Percentiles rank a stretch among this genome's conserved stretches.
Conservation (phyloP, 2,797 vertebrate genomes). For the Zenarchopterus dispar region DNA sequence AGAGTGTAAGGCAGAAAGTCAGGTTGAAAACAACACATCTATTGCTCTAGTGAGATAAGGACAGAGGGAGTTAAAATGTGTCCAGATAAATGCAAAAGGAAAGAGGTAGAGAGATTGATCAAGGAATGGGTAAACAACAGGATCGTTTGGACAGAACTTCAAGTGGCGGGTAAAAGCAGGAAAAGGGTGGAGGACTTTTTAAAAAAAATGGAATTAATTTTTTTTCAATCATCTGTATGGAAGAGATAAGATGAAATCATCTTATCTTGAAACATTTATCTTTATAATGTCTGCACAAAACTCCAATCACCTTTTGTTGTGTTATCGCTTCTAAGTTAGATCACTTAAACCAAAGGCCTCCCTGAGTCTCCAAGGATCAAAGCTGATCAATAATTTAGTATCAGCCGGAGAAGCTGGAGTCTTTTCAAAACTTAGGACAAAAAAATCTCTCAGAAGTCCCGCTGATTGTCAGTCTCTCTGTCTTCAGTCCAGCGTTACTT, state of each 20-base stretch:
- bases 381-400: conserved; percentile 38
- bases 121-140: conserved; percentile 8
- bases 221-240: conserved; percentile 27
- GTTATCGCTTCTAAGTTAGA: conserved; percentile 43
- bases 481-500: conserved; percentile 21
- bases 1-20: conserved; percentile 74
- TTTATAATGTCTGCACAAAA: conserved; percentile 14
- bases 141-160: conserved; percentile 13
- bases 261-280: conserved; percentile 39
- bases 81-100: conserved; percentile 19
- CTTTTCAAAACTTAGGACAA: conserved; percentile 10
- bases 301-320: conserved; percentile 39
- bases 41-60: conserved; percentile 66
- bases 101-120: conserved; percentile 60
- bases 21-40: conserved; percentile 57
- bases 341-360: conserved; percentile 59
- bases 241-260: conserved; percentile 30
- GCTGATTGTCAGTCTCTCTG: conserved; percentile 63
- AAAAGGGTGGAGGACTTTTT: conserved; percentile 1
- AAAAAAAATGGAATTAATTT: conserved; percentile 15
- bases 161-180: conserved; percentile 3
- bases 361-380: conserved; percentile 73
- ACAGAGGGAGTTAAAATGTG: conserved; percentile 20
- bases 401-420: conserved; percentile 39
- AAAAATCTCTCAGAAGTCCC: conserved; percentile 21